These are phyloP conservation scores for Apoda limacodes DNA, from an alignment of 2,888 invertebrate genomes.

Conservation along the genomic window DNA sequence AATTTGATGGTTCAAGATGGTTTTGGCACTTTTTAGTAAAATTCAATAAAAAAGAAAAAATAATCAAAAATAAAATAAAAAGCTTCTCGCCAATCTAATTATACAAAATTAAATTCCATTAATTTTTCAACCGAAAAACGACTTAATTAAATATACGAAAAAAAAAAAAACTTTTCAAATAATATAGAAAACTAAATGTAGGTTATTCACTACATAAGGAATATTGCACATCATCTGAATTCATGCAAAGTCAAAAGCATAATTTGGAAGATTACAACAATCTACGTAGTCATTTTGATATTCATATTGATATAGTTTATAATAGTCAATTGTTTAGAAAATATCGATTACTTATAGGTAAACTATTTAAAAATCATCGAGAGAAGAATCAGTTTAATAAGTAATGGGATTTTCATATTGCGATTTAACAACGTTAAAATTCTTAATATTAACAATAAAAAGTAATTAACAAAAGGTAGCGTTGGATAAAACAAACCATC, in stretches of 20 bases:
- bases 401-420: too few species aligned
- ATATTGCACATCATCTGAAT: conserved; percentile 54
- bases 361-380: too few species aligned
- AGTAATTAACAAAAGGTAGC: conserved; percentile 60
- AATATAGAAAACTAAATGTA: too few species aligned
- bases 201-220: too few species aligned
- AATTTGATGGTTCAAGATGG: conserved; percentile 43
- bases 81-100: conserved; percentile 31
- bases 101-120: conserved; percentile 42
- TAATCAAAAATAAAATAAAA: conserved; percentile 31
- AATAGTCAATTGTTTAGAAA: too few species aligned
- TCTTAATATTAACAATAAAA: conserved; percentile 68
- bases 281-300: too few species aligned
- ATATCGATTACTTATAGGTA: too few species aligned
- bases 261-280: too few species aligned
- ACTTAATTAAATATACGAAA: conserved; percentile 42
- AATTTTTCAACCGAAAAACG: conserved; percentile 38
- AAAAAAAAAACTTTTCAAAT: too few species aligned
- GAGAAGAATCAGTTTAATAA: too few species aligned
- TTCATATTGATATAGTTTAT: too few species aligned
- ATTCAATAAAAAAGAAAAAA: conserved; percentile 22
- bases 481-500: conserved; percentile 57
- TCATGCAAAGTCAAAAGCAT: conserved; percentile 59
- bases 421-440: conserved; percentile 63
- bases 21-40: conserved; percentile 53